These are phyloP conservation scores for Halcyon badia DNA, from an alignment of 2,797 vertebrate genomes.

Conservation along the genomic window DNA sequence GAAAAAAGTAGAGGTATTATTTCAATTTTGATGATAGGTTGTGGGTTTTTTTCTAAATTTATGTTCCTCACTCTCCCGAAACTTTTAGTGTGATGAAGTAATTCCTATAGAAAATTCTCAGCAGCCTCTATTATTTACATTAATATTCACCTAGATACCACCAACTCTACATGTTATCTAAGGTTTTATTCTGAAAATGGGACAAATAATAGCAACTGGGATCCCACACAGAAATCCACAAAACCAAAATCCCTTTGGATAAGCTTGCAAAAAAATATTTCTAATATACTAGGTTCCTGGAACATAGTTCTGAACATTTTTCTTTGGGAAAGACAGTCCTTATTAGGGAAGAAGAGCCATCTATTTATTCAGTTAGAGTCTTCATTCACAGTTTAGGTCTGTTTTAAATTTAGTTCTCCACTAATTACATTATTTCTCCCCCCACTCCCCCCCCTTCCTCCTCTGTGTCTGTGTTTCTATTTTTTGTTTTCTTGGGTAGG, in stretches of 20 bases:
- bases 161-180: neutral
- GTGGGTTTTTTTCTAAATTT: neutral
- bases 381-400: neutral
- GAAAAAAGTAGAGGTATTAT: neutral
- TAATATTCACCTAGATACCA: neutral
- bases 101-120: neutral
- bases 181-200: neutral
- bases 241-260: neutral
- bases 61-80: accelerated
- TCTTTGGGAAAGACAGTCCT: neutral
- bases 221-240: neutral
- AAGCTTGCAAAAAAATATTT: neutral
- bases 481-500: neutral
- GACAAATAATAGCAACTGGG: neutral
- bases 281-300: neutral
- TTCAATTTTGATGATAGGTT: neutral
- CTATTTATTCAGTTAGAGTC: neutral
- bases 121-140: neutral
- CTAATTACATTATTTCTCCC: neutral
- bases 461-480: neutral
- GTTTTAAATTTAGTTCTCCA: neutral
- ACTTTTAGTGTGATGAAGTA: neutral
- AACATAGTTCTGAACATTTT: neutral
- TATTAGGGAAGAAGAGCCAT: neutral
- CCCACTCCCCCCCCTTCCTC: neutral